A percentile compares a stretch with the other conserved stretches of the same genome.
Conservation (phyloP, 2,888 invertebrate genomes). For the Caenorhabditis macrosperma region DNA sequence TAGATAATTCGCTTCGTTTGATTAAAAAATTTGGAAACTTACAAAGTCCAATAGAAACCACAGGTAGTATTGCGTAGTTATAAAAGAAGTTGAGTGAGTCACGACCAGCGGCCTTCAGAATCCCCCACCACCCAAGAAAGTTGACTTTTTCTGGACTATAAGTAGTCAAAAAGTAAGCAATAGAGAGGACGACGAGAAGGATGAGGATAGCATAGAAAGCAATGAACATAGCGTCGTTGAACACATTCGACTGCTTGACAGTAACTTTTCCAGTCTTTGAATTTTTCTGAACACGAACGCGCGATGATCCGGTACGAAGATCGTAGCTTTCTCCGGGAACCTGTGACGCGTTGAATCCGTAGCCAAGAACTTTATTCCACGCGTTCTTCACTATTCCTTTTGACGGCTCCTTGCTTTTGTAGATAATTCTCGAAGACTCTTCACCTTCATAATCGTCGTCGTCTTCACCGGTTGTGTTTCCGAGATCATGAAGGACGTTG, state of each 20-base stretch:
- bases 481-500: conserved; percentile 34
- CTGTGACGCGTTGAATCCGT: conserved; percentile 56
- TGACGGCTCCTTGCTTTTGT: conserved; percentile 26
- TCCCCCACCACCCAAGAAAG: conserved; percentile 35
- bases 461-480: conserved; percentile 58
- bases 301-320: conserved; percentile 59
- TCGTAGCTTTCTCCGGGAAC: conserved; percentile 62
- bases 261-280: conserved; percentile 50
- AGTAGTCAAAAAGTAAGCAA: conserved; percentile 58
- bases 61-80: conserved; percentile 72
- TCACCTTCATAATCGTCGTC: conserved; percentile 49
- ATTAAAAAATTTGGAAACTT: conserved; percentile 12
- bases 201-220: conserved; percentile 59
- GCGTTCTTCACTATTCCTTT: conserved; percentile 45
- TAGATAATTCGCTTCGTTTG: background rate
- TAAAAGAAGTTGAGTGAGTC: conserved; percentile 72
- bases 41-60: conserved; percentile 35
- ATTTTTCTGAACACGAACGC: conserved; percentile 58
- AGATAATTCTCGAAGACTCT: conserved; percentile 43
- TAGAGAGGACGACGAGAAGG: conserved; percentile 54
- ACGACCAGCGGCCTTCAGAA: conserved; percentile 57
- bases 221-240: conserved; percentile 54
- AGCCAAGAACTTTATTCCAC: conserved; percentile 63
- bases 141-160: conserved; percentile 6
- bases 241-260: conserved; percentile 59